Percentiles rank a stretch among this genome's conserved stretches.
These are phyloP conservation scores for Aricia agestis DNA, from an alignment of 1,140 invertebrate species.

Conservation along the genomic window DNA sequence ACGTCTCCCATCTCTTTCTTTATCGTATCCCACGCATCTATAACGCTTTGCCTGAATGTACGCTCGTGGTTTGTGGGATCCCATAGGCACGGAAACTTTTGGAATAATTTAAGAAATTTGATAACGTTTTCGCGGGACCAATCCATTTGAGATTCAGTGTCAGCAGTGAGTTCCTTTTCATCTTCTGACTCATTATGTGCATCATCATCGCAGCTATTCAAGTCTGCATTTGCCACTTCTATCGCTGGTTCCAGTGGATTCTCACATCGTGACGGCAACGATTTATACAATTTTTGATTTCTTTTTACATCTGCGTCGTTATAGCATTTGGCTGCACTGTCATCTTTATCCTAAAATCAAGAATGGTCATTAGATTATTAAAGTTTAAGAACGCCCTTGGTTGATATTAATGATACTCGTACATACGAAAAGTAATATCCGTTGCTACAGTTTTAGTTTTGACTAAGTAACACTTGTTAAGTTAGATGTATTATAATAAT, in stretches of 20 bases:
- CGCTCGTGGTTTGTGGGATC: neutral
- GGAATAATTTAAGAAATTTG: neutral
- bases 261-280: neutral
- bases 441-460: no score
- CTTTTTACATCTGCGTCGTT: neutral
- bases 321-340: neutral
- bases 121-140: neutral
- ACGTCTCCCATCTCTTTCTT: neutral
- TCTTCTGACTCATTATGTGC: neutral
- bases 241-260: neutral
- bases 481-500: no score
- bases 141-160: neutral
- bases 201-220: neutral
- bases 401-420: no score
- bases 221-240: neutral
- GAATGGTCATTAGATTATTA: neutral
- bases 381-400: no score
- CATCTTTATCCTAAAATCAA: neutral
- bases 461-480: no score
- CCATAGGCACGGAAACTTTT: conserved; percentile 2
- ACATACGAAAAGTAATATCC: no score
- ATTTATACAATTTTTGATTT: neutral
- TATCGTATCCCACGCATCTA: neutral
- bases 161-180: neutral
- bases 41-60: neutral